These are phyloP conservation scores for Scytalopus superciliaris DNA, from an alignment of 2,113 vertebrate species.

Conservation along the genomic window DNA sequence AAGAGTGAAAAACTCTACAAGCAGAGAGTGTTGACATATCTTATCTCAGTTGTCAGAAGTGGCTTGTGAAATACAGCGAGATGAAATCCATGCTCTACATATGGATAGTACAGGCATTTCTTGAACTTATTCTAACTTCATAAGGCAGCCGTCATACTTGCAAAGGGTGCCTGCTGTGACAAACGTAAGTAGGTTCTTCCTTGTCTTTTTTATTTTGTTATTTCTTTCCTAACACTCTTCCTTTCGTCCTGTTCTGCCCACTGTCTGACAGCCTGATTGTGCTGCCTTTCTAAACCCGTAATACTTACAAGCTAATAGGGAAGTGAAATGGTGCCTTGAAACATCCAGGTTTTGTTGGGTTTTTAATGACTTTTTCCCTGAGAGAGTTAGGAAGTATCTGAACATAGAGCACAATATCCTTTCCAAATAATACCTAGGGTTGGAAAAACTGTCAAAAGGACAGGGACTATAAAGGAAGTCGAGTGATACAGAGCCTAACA, in stretches of 20 bases:
- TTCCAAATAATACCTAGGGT: background rate
- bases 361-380: background rate
- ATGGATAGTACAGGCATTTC: slow-evolving; percentile 1
- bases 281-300: background rate
- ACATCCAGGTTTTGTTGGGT: background rate
- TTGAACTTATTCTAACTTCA: background rate
- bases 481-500: background rate
- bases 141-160: background rate
- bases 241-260: background rate
- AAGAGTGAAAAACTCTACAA: slow-evolving; percentile 45
- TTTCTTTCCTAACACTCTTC: background rate
- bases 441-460: background rate
- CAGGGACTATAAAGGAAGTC: background rate
- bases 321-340: background rate
- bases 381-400: background rate
- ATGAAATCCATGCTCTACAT: slow-evolving; percentile 50
- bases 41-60: slow-evolving; percentile 65
- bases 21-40: slow-evolving; percentile 45
- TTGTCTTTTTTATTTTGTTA: background rate
- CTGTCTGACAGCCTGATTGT: background rate
- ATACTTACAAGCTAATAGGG: background rate
- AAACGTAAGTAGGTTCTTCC: background rate
- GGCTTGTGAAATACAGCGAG: slow-evolving; percentile 44
- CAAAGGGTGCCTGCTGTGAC: background rate
- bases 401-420: background rate